Base-by-base conservation (phyloP, 2,797 vertebrate species). In the Lemur catta region DNA sequence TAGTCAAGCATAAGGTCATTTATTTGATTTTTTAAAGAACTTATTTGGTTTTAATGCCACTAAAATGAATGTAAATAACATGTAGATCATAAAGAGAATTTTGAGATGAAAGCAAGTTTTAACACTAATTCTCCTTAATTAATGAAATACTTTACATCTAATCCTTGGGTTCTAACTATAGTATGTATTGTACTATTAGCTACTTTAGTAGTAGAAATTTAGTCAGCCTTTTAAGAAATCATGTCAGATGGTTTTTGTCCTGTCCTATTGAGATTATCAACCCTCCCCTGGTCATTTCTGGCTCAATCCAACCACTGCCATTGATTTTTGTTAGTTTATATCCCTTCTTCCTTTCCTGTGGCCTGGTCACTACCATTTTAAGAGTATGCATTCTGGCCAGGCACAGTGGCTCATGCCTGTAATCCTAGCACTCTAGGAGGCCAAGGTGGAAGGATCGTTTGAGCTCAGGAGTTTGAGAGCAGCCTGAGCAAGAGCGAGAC, bases 91-190 rank as follows among this genome's bases (percentile, higher is more conserved):
- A 81, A 85, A 95, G 67, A 33, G n/a, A 81, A 89, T 59, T 89
- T 93, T 75, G 30, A 84, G 91, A 93, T 74, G 33, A 80, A 94
- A 84, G 33, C 72, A 89, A 86, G 71, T 69, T 93, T 93, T 95
- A 80, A 55, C n/a, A 57, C n/a, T 72, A 86, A 61, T 50, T 90
- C 50, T 72, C 10, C 30, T 89, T 89, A 81, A 89, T 30, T 89
- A 74, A 65, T 41, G 35, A 84, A 92, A 71, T 95, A 79, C 89
- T 95, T 97, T 35, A 87, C 4, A 63, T 75, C 12, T 84, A 7
- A 13, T 94, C 72, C 41, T 88, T 93, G 46, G 35, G 22, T 91
- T 94, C 33, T 80, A 80, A 55, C 65, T 55, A 7, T 84, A 93
- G 43, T 41, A 41, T 71, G 35, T 85, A 2, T 57, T 43, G 8